These are phyloP conservation scores for Macrosiphum euphorbiae DNA, from an alignment of 2,888 invertebrate genomes.

Conservation along the genomic window DNA sequence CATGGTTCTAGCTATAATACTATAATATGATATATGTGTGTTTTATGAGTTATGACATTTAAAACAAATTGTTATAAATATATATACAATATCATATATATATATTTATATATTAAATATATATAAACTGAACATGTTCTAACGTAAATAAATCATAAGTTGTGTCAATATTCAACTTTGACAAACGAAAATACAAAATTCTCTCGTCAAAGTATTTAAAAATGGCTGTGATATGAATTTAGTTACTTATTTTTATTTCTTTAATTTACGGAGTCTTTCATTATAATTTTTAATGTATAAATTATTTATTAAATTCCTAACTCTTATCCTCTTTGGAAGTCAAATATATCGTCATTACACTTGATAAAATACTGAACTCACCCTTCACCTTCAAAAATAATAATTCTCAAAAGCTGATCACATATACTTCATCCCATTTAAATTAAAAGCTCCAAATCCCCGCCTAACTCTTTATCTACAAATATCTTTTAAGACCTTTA, in stretches of 20 bases:
- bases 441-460: background rate
- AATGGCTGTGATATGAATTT: background rate
- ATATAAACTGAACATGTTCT: background rate
- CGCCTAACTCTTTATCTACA: background rate
- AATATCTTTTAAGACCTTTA: background rate
- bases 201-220: background rate
- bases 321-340: background rate
- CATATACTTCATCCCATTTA: background rate
- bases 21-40: background rate
- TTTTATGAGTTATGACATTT: constrained; percentile 11
- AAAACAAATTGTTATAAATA: background rate
- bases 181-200: background rate
- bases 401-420: background rate
- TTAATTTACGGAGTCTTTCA: background rate
- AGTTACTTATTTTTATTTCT: background rate
- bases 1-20: background rate
- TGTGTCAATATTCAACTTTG: background rate
- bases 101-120: background rate
- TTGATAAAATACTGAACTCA: background rate
- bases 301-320: background rate
- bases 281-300: too few relatives aligned
- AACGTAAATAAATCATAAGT: background rate
- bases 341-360: background rate
- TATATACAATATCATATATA: background rate
- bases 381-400: background rate